phyloP scores from a whole-genome alignment of 2,888 invertebrate species.

The Ennomos fuscantarius region DNA sequence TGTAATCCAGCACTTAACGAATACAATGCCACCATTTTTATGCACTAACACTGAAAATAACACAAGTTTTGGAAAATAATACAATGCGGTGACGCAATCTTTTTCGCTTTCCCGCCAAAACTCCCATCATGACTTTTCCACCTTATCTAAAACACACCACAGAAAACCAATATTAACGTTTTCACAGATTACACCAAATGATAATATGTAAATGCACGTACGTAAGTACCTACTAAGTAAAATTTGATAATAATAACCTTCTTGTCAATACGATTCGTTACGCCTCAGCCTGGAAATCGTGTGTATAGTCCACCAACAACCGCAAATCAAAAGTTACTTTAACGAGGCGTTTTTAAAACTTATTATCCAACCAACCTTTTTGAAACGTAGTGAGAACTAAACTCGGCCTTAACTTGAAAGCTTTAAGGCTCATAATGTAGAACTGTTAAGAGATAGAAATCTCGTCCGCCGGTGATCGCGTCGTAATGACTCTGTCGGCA shows the following conservation, averaged over 20 bases:
- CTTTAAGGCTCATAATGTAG: slow-evolving; percentile 49
- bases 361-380: slow-evolving; percentile 50
- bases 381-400: slow-evolving; percentile 22
- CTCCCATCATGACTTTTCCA: not conserved
- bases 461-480: slow-evolving; percentile 73
- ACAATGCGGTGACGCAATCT: no score
- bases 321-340: slow-evolving; percentile 40
- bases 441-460: slow-evolving; percentile 70
- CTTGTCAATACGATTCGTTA: slow-evolving; percentile 82
- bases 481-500: slow-evolving; percentile 79
- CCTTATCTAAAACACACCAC: slow-evolving; percentile 16
- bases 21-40: no score
- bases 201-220: slow-evolving; percentile 66
- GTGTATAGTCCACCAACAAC: slow-evolving; percentile 52
- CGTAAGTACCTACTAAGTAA: slow-evolving; percentile 63
- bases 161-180: slow-evolving; percentile 50
- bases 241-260: slow-evolving; percentile 84
- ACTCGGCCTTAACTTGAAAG: slow-evolving; percentile 34
- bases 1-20: no score
- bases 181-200: slow-evolving; percentile 62
- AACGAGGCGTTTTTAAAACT: slow-evolving; percentile 50
- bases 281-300: slow-evolving; percentile 73
- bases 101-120: no score
- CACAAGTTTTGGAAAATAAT: no score
- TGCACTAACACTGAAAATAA: no score